Percentiles rank a stretch among this genome's conserved stretches.
Evolutionary conservation across 2,888 invertebrate species (phyloP).

Genomic region (Pyralis farinalis): DNA sequence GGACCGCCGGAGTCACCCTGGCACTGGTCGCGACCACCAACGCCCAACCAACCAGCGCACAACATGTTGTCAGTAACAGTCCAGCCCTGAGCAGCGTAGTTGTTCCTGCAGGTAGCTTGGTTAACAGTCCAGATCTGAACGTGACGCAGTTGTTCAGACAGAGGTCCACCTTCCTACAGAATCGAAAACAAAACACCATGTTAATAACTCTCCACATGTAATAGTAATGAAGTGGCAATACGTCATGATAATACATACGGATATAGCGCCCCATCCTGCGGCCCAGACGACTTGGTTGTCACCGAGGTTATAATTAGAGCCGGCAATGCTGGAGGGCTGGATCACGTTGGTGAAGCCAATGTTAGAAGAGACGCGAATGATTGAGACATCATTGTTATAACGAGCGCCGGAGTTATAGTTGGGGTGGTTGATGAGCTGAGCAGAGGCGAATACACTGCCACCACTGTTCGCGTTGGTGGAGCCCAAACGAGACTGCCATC

Average conservation of each 20-base stretch:
- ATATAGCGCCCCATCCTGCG: conserved; percentile 41
- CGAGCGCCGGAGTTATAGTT: conserved; percentile 21
- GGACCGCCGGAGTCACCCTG: conserved; percentile 47
- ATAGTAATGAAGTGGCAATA: not conserved
- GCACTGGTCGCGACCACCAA: conserved; percentile 45
- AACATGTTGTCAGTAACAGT: conserved; percentile 44
- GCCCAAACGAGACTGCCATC: conserved; percentile 30
- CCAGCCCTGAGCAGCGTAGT: conserved; percentile 26
- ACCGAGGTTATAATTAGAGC: conserved; percentile 30
- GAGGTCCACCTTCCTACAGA: conserved; percentile 29
- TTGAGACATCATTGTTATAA: conserved; percentile 35
- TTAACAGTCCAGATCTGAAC: conserved; percentile 41
- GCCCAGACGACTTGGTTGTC: conserved; percentile 42
- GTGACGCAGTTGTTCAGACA: conserved; percentile 40
- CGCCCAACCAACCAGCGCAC: conserved; percentile 41
- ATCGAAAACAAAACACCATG: not conserved
- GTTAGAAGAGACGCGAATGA: conserved; percentile 26
- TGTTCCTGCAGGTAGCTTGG: conserved; percentile 28
- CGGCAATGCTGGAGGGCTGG: conserved; percentile 32
- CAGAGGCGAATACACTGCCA: conserved; percentile 23
- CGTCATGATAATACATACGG: conserved; percentile 24
- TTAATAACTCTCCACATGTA: not conserved
- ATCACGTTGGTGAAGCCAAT: conserved; percentile 22
- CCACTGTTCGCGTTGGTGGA: conserved; percentile 33
- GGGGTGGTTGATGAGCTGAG: conserved; percentile 25